A percentile compares a stretch with the other conserved stretches of the same genome.
These are phyloP conservation scores for Scaptodrosophila lebanonensis DNA, from an alignment of 1,140 invertebrate species.

Conservation along the genomic window DNA sequence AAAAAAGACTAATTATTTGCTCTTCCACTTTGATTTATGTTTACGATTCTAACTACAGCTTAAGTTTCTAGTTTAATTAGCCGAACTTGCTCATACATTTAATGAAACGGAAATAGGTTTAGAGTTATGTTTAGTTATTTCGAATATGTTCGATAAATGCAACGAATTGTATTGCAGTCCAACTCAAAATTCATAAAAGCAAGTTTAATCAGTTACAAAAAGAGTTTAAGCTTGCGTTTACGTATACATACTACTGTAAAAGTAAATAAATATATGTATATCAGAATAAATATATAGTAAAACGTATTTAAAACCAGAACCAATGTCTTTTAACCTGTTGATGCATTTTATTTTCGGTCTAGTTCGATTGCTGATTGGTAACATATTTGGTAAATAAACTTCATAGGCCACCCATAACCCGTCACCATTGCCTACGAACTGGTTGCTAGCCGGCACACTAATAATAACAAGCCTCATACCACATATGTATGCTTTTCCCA, in stretches of 20 bases:
- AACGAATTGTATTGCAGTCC: constrained; percentile 43
- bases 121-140: constrained; percentile 54
- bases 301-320: too few species aligned
- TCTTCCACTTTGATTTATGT: constrained; percentile 54
- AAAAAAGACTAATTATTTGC: constrained; percentile 70
- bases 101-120: constrained; percentile 20
- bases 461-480: constrained; percentile 29
- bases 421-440: too few species aligned
- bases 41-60: constrained; percentile 42
- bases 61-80: constrained; percentile 64
- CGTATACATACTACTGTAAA: constrained; percentile 18
- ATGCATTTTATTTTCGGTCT: too few species aligned
- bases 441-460: constrained; percentile 32
- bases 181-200: constrained; percentile 17
- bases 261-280: constrained; percentile 2
- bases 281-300: not conserved
- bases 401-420: not conserved
- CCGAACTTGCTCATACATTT: constrained; percentile 64
- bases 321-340: constrained; percentile 47
- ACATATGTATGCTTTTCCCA: constrained; percentile 15
- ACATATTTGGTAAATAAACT: too few species aligned
- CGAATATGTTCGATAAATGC: constrained; percentile 34
- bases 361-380: too few species aligned
- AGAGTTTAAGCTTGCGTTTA: constrained; percentile 64
- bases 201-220: constrained; percentile 29